Evolutionary conservation across 2,888 invertebrate species (phyloP), one percentile per base, ranked within the genome.

Genomic region (Aricia artaxerxes): DNA sequence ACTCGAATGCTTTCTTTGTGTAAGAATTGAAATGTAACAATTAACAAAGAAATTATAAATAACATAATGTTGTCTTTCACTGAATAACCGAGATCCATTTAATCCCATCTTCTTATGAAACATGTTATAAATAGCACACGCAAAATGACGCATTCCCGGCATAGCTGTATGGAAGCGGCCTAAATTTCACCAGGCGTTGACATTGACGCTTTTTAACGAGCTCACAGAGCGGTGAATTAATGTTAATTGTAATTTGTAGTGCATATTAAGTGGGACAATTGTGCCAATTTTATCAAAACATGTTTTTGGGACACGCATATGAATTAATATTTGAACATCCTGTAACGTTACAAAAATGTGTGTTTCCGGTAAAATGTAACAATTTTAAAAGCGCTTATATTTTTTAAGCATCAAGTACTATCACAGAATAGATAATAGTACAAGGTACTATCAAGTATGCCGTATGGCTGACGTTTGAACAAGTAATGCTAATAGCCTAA

Each of bases 151-250:
- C 76, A 35, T 76, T 76, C 57, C 44, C 53, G 16, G 57, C 76
- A 76, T 76, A 76, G 35, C 57, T 16, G 53, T 79, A 75, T 81
- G 77, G 78, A 80, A 81, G 79, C 77, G 81, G 79, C 80, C 79
- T 79, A 88, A 89, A 88, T 88, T 89, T 83, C 85, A 85, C 85
- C 83, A 82, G 83, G 82, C 83, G 83, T 75, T 76, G 76, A 83
- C 85, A 83, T 81, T 83, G 83, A 82, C 83, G 83, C 83, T 86
- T 88, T 90, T 85, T 84, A 83, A 78, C 38, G 73, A 78, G 73
- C 13, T 76, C 75, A 75, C 44, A 49, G 57, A 76, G 57, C 76
- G 53, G 76, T 53, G 49, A 76, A 76, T 76, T 76, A 53, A 57
- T 57, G 57, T 76, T 76, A 76, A 76, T 76, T 76, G 76, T 76